Evolutionary conservation across 2,113 vertebrate genomes (phyloP), one percentile per base, ranked within the genome.

Genomic region (Ptyas mucosa): DNA sequence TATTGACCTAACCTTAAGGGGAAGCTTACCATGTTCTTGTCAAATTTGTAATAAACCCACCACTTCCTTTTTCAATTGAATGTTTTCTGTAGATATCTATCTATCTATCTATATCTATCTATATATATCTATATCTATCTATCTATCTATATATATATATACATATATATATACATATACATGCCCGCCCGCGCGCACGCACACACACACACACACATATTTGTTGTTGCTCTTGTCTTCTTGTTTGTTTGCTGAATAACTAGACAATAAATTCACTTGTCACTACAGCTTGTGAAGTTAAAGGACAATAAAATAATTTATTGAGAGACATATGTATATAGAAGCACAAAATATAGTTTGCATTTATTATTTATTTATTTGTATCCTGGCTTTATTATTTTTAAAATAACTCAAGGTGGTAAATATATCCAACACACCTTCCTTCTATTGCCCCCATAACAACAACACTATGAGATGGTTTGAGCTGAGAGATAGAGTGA

Each of bases 1-100:
- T 26, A 46, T 58, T 26, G n/a, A 11, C 91, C 34, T 89, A 93
- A 94, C 94, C 90, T 91, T 94, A 95, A 94, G 87, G 51, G 92
- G 81, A 81, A 12, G 20, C n/a, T 91, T 3, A 0, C 46, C 52
- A 85, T 0, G 0, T 90, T 92, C 94, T 86, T 58, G 93, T 34
- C 91, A 26, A 94, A 94, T 5, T 90, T 91, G 7, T 0, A 91
- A 51, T 54, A 55, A 29, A 21, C 23, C 7, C 8, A 52, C 52
- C 11, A n/a, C 8, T 8, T 64, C 39, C 39, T 5, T 26, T 86
- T 87, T 53, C 64, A 93, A 75, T 34, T 54, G 90, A 8, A 34
- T 10, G 5, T 88, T 49, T 26, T 29, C 87, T 54, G 1, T n/a
- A n/a, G n/a, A n/a, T n/a, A n/a, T n/a, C n/a, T n/a, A n/a, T n/a